Conservation (phyloP, 2,113 vertebrate genomes). For the Cololabis saira region DNA sequence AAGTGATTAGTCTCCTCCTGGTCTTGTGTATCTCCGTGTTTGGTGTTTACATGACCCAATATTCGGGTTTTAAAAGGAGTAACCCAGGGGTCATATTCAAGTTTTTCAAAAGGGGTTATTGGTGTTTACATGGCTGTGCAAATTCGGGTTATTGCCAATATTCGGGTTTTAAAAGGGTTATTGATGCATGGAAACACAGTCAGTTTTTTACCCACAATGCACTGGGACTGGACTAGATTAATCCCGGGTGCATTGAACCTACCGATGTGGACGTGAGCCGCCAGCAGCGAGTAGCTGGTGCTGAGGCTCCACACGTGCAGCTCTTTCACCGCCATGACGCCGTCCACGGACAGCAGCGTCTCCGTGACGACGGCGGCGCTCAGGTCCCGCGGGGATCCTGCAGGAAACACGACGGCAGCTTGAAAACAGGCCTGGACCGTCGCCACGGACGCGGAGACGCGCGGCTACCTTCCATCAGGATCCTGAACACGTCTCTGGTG, state of each 20-base stretch:
- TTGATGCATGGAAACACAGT: too few relatives aligned
- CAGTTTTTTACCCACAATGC: too few relatives aligned
- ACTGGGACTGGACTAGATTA: too few relatives aligned
- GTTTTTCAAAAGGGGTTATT: too few relatives aligned
- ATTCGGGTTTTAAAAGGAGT: too few relatives aligned
- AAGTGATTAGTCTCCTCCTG: too few relatives aligned
- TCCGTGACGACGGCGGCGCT: slow-evolving; percentile 80
- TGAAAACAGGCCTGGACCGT: not conserved
- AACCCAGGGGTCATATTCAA: too few relatives aligned
- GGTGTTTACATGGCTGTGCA: too few relatives aligned
- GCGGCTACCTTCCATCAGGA: slow-evolving; percentile 90
- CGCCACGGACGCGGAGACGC: rapidly evolving
- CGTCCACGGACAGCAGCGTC: slow-evolving; percentile 82
- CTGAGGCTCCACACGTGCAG: slow-evolving; percentile 92
- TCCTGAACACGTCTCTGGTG: slow-evolving; percentile 86
- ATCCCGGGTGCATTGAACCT: slow-evolving; percentile 13
- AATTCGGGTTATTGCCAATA: too few relatives aligned
- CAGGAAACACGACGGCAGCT: not conserved
- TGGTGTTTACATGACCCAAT: too few relatives aligned
- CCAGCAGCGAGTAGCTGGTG: slow-evolving; percentile 80
- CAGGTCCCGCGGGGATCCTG: slow-evolving; percentile 84
- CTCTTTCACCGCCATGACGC: slow-evolving; percentile 85
- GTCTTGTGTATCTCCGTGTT: too few relatives aligned
- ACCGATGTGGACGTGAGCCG: slow-evolving; percentile 87
- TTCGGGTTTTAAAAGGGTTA: too few relatives aligned